A percentile compares a stretch with the other conserved stretches of the same genome.
phyloP scores from a whole-genome alignment of 2,888 invertebrate genomes.

The Ferdinandea cuprea region DNA sequence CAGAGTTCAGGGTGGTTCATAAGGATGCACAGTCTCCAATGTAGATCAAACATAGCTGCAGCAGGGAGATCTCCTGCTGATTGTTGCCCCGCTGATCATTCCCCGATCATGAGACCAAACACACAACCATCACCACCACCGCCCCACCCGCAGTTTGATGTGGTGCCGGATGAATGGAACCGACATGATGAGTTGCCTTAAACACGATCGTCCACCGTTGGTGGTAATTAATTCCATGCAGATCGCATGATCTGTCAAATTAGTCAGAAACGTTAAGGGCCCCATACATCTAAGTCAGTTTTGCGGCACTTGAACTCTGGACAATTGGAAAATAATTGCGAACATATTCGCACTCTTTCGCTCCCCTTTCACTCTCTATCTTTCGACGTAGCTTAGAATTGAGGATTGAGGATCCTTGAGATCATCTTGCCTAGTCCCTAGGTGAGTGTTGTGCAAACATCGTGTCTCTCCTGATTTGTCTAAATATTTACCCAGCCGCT shows the following conservation, averaged over 20 bases:
- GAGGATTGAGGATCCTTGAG: slow-evolving; percentile 55
- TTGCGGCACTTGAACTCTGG: slow-evolving; percentile 27
- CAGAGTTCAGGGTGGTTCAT: slow-evolving; percentile 41
- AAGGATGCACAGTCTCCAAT: not conserved
- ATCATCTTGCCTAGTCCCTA: slow-evolving; percentile 30
- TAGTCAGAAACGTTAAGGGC: slow-evolving; percentile 65
- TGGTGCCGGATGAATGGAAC: slow-evolving; percentile 70
- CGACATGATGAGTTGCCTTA: slow-evolving; percentile 70
- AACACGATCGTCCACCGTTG: slow-evolving; percentile 66
- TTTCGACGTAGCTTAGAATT: not conserved
- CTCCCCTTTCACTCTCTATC: not conserved
- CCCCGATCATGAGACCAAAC: slow-evolving; percentile 37
- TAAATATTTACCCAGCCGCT: slow-evolving; percentile 61
- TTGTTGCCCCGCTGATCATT: slow-evolving; percentile 32
- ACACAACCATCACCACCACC: slow-evolving; percentile 43
- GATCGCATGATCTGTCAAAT: slow-evolving; percentile 73
- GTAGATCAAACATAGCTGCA: slow-evolving; percentile 21
- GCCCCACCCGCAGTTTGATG: slow-evolving; percentile 68
- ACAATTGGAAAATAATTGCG: slow-evolving; percentile 66
- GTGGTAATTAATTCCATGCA: slow-evolving; percentile 70
- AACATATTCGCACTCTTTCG: slow-evolving; percentile 43
- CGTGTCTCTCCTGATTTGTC: slow-evolving; percentile 55
- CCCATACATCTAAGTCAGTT: slow-evolving; percentile 53
- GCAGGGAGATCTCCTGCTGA: slow-evolving; percentile 45
- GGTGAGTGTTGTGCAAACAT: slow-evolving; percentile 65